phyloP scores from a whole-genome alignment of 1,140 invertebrate species.

The Drosophila subobscura region DNA sequence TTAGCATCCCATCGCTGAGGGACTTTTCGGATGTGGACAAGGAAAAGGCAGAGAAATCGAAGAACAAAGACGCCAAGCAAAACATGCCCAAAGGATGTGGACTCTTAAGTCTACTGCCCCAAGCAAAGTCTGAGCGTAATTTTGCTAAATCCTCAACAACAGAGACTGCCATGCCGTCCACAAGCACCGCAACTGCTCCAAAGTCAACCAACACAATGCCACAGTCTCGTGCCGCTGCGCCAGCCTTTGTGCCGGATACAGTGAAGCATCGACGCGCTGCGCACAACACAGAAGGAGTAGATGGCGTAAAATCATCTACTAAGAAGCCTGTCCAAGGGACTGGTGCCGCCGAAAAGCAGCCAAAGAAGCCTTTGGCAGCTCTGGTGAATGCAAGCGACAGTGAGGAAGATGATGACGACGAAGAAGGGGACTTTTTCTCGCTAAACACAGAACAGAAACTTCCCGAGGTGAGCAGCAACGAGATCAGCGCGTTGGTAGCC shows the following conservation, averaged over 20 bases:
- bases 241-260: constrained; percentile 72
- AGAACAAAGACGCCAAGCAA: constrained; percentile 65
- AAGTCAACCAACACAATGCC: not conserved
- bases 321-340: constrained; percentile 11
- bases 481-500: constrained; percentile 74
- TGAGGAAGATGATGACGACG: constrained; percentile 71
- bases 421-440: constrained; percentile 85
- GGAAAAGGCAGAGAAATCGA: constrained; percentile 75
- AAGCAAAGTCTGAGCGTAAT: constrained; percentile 84
- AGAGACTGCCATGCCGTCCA: not conserved
- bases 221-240: not conserved
- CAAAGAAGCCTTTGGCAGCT: constrained; percentile 4
- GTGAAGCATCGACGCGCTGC: constrained; percentile 71
- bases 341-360: not conserved
- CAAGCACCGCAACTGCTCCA: not conserved
- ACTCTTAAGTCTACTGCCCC: constrained; percentile 85
- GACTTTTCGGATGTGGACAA: constrained; percentile 85
- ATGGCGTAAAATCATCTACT: constrained; percentile 38
- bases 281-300: constrained; percentile 72
- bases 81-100: constrained; percentile 76
- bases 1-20: constrained; percentile 81
- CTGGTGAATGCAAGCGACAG: constrained; percentile 82
- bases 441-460: constrained; percentile 82
- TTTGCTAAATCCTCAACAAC: constrained; percentile 48
- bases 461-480: constrained; percentile 75